Base-by-base conservation (phyloP, 2,113 vertebrate species). In the Tyrannus savana region DNA sequence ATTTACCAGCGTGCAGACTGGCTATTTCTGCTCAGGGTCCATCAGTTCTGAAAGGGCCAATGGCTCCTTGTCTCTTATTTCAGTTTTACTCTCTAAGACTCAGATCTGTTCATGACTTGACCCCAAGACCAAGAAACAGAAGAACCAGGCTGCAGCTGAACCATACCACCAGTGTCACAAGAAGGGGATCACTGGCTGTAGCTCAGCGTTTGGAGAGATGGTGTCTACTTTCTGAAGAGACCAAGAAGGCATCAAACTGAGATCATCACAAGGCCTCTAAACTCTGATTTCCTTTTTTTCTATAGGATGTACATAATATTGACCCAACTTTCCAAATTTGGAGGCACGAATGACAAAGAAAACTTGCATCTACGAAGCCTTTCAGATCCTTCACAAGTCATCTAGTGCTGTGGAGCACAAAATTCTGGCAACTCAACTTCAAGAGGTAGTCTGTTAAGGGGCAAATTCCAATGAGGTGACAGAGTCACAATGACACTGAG, bases 261-360 rank as follows among this genome's bases (percentile, higher is more conserved):
- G 82, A 85, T 35, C 9, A 74, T 37, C 19, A 17, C 19, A 49
- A 37, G 0, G 19, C 33, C 39, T 69, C 42, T 39, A 67, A 42
- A 53, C 2, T 3, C 14, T 37, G 7, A 35, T 25, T 77, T 62
- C 14, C 35, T 6, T 9, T 23, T 55, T 55, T 24, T 63, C 3
- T 3, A 72, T 0, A 0, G 10, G 18, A 83, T 2, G 0, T 14
- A 69, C 12, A 4, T 23, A 56, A 60, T 11, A 41, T 8, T 50
- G 33, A 55, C 19, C 7, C 33, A 44, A 14, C 10, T 59, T 82
- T 42, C 23, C 39, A 52, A 50, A 39, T 75, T 46, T 50, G 72
- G 35, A 79, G 39, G 21, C 3, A 25, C 3, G 47, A 75, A 59
- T 12, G 30, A 52, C 30, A 91, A 84, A 67, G 41, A 44, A 83